Evolutionary conservation across 2,888 invertebrate genomes (phyloP), one percentile per base, ranked within the genome.

Genomic region (Ypsolopha scabrella): DNA sequence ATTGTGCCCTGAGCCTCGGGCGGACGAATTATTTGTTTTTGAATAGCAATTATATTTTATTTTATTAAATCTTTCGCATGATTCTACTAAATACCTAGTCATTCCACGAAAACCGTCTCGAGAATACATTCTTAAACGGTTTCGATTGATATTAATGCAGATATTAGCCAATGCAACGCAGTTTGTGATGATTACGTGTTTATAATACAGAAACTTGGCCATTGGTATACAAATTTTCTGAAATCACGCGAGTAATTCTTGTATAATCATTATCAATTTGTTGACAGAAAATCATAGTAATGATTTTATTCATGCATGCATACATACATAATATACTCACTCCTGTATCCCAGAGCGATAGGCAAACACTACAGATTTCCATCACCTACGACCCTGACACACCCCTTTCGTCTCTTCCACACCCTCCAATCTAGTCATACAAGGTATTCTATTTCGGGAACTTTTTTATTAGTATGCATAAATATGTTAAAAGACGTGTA

Each of bases 11-110:
- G 67, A 64, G 81, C 81, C 78, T 75, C 73, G 66, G 82, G 77
- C 74, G 58, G 60, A 62, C 60, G 72, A 77, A 77, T 78, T 83
- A 85, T 86, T 86, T 86, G 85, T 82, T 85, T 85, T 83, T 80
- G 77, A 79, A 80, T 80, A 68, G 82, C 82, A 85, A 86, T 86
- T 86, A 86, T 85, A 86, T 81, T 85, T 83, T 83, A 83, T 83
- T 86, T 82, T 80, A 85, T 73, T 67, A 67, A 77, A 72, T 70
- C 57, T 57, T 65, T 79, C 73, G 75, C 79, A 82, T 81, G 77
- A 75, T 73, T 67, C 57, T 56, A 61, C 66, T 65, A 72, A 74
- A 70, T 68, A 67, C 68, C 72, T 71, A 72, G 74, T 70, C 57
- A 72, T 86, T 85, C 85, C 73, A 68, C 74, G 85, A 86, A 86